Percentiles rank a stretch among this genome's conserved stretches.
phyloP scores from a whole-genome alignment of 1,140 invertebrate genomes.

The Calliphora vicina region DNA sequence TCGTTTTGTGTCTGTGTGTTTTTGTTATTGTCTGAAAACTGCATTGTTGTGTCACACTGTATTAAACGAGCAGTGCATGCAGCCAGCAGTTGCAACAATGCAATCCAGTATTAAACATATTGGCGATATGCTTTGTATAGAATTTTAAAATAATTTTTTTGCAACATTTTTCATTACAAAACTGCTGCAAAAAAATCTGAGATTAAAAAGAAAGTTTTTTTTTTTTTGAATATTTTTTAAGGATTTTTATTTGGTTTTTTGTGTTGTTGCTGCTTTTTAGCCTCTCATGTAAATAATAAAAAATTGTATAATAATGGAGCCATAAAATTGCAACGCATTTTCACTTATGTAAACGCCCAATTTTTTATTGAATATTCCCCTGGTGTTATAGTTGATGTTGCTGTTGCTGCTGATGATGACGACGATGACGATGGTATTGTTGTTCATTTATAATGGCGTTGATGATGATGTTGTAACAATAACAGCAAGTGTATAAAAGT shows the following conservation, averaged over 20 bases:
- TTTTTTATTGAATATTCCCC: slow-evolving; percentile 34
- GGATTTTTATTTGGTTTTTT: not conserved
- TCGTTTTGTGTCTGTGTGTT: not conserved
- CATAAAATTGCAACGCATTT: slow-evolving; percentile 35
- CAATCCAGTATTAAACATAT: not conserved
- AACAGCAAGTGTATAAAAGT: not conserved
- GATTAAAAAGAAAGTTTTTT: slow-evolving; percentile 14
- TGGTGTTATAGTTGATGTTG: slow-evolving; percentile 18
- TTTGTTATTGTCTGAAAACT: not conserved
- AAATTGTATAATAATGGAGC: slow-evolving; percentile 27
- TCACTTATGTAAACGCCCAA: slow-evolving; percentile 35
- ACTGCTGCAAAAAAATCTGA: not conserved
- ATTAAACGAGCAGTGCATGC: not conserved
- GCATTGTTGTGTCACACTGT: not conserved
- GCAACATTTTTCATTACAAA: slow-evolving; percentile 1
- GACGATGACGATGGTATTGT: not conserved
- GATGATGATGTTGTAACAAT: slow-evolving; percentile 14
- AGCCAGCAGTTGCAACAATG: not conserved
- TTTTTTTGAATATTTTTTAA: not conserved
- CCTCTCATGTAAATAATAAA: not conserved
- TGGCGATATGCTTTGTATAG: not conserved
- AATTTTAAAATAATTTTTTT: not conserved
- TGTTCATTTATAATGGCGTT: not conserved
- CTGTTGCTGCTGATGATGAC: no score
- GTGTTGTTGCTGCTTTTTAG: no score